These are phyloP conservation scores for Argyrosomus japonicus DNA, from an alignment of 2,113 vertebrate species.

Conservation along the genomic window DNA sequence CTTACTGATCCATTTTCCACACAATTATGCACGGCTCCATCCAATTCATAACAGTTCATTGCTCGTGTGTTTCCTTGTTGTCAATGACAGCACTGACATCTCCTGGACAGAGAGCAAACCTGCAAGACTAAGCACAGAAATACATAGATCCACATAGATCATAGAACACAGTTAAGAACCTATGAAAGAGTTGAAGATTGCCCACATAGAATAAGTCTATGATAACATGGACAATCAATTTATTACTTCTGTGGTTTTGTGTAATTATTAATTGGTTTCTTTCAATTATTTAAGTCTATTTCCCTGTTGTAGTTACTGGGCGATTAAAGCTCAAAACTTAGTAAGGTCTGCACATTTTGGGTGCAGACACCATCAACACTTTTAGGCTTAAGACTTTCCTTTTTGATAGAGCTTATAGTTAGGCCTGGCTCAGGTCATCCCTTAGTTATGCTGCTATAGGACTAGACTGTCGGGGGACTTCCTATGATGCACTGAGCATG, in stretches of 20 bases:
- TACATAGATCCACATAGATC: too few species aligned
- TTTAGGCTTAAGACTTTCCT: too few species aligned
- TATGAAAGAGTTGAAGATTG: background rate
- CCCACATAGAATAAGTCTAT: too few species aligned
- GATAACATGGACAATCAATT: background rate
- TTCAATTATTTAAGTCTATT: too few species aligned
- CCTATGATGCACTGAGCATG: too few species aligned
- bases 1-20: constrained; percentile 10
- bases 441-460: too few species aligned
- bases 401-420: too few species aligned
- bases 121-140: background rate
- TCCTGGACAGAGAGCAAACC: constrained; percentile 47
- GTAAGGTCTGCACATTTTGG: too few species aligned
- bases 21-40: constrained; percentile 10
- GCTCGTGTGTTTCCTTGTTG: background rate
- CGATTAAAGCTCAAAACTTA: too few species aligned
- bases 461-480: too few species aligned
- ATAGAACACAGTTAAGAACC: background rate
- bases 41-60: background rate
- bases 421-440: too few species aligned
- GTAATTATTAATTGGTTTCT: background rate
- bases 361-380: too few species aligned
- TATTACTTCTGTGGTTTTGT: background rate
- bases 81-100: constrained; percentile 53
- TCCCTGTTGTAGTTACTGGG: background rate